A percentile compares a stretch with the other conserved stretches of the same genome.
Evolutionary conservation across 2,113 vertebrate genomes (phyloP).

Genomic region (Penelope pileata): DNA sequence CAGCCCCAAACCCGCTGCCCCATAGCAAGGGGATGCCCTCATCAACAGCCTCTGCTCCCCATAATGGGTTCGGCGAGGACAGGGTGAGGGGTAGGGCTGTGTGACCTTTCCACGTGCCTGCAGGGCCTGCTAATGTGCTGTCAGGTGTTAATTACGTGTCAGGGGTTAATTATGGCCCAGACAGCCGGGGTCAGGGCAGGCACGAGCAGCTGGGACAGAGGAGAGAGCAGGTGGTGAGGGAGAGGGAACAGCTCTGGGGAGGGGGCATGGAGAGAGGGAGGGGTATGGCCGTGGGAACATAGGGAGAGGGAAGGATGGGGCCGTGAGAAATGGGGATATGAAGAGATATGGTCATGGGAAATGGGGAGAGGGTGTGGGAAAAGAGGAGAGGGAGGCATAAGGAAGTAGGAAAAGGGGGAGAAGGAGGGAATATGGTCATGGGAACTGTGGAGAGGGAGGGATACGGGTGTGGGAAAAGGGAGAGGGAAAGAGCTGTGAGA

Average conservation of each 20-base stretch:
- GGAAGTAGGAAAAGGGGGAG: background rate
- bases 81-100: background rate
- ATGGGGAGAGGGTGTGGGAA: background rate
- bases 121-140: constrained; percentile 1
- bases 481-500: background rate
- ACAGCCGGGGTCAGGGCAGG: background rate
- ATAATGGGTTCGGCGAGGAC: background rate
- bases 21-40: background rate
- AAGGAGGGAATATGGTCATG: background rate
- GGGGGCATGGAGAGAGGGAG: background rate
- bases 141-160: constrained; percentile 39
- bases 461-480: background rate
- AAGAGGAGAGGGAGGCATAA: background rate
- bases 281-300: background rate
- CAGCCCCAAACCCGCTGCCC: background rate
- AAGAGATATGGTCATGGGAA: background rate
- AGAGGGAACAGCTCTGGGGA: background rate
- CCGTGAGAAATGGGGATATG: background rate
- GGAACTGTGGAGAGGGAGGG: background rate
- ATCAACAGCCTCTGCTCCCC: background rate
- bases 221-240: background rate
- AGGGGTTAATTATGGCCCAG: constrained; percentile 22
- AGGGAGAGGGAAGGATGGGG: too few relatives aligned
- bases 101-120: background rate
- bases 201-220: background rate